Evolutionary conservation across 2,797 vertebrate species (phyloP).

Genomic region (Semaprochilodus insignis): DNA sequence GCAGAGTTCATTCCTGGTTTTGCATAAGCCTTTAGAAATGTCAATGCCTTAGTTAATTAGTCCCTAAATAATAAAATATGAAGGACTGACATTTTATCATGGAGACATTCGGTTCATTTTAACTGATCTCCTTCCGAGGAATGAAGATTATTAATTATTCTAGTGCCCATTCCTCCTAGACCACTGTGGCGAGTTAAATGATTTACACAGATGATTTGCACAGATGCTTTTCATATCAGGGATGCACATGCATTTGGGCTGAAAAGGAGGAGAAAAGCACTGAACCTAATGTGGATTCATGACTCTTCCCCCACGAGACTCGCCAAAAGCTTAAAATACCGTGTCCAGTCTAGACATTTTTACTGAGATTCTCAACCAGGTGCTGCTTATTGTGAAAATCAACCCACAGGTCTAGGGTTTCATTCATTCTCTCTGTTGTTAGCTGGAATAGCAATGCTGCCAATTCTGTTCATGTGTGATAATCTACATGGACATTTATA

Average conservation of each 20-base stretch:
- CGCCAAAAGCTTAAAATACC: conserved; percentile 28
- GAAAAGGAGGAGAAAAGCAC: conserved; percentile 29
- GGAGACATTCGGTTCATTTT: conserved; percentile 27
- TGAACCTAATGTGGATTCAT: conserved; percentile 41
- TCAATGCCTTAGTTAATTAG: conserved; percentile 40
- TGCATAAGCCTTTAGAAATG: conserved; percentile 22
- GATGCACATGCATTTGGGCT: conserved; percentile 31
- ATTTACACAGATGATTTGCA: conserved; percentile 41
- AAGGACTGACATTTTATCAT: conserved; percentile 32
- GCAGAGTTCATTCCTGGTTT: no score
- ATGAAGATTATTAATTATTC: conserved; percentile 46
- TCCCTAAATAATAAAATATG: conserved; percentile 43
- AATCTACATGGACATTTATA: neutral
- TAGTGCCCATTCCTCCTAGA: conserved; percentile 21
- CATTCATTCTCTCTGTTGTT: neutral
- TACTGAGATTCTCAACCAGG: conserved; percentile 7
- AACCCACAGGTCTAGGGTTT: neutral
- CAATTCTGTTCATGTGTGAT: neutral
- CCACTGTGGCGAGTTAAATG: conserved; percentile 36
- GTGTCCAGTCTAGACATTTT: conserved; percentile 13
- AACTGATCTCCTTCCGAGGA: conserved; percentile 1
- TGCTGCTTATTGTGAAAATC: conserved; percentile 18
- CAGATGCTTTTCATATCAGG: conserved; percentile 43
- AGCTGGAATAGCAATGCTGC: neutral
- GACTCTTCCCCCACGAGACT: conserved; percentile 14